These are phyloP conservation scores for Conistra vaccinii DNA, from an alignment of 2,888 invertebrate species.

Conservation along the genomic window DNA sequence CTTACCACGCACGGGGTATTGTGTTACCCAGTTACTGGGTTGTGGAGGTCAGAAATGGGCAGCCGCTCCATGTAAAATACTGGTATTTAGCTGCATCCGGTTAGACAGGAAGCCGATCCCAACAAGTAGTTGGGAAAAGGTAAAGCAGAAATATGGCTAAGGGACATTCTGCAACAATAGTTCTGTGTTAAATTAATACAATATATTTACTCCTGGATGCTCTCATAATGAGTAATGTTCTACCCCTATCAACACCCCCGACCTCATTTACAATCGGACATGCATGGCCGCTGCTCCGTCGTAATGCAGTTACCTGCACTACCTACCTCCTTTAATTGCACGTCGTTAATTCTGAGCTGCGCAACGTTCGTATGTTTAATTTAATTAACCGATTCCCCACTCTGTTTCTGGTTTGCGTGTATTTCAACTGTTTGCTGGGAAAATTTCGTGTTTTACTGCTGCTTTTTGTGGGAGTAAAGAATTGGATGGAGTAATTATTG, in stretches of 20 bases:
- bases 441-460: slow-evolving; percentile 6
- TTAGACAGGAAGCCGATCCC: no score
- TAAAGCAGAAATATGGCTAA: no score
- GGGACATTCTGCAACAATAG: neutral
- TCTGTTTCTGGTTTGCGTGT: slow-evolving; percentile 20
- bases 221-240: neutral
- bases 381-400: slow-evolving; percentile 52
- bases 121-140: no score
- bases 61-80: no score
- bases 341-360: slow-evolving; percentile 37
- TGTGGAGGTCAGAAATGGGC: no score
- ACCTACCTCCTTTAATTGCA: slow-evolving; percentile 39
- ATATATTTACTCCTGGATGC: neutral
- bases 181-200: no score
- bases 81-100: no score
- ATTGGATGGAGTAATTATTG: neutral
- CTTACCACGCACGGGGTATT: no score
- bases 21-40: no score
- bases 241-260: slow-evolving; percentile 8
- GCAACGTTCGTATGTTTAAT: slow-evolving; percentile 43
- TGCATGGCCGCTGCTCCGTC: neutral
- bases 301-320: slow-evolving; percentile 35
- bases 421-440: slow-evolving; percentile 18
- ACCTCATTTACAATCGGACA: slow-evolving; percentile 14
- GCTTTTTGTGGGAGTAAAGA: neutral